Conservation (phyloP, 2,113 vertebrate genomes). For the Ictalurus punctatus region DNA sequence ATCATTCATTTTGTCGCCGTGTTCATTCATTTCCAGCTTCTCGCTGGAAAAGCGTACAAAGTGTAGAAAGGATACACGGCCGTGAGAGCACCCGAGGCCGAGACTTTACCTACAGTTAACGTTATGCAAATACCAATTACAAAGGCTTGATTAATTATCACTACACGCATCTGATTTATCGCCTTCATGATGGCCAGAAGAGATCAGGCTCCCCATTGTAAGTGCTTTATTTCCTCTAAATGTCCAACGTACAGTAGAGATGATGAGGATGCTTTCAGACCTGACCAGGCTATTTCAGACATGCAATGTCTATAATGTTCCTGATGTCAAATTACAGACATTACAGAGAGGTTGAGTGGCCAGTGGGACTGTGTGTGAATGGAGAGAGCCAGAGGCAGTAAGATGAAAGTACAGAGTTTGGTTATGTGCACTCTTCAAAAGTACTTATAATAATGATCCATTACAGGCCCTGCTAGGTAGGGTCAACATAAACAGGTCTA, state of each 20-base stretch:
- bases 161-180: neutral
- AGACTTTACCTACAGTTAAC: neutral
- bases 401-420: constrained; percentile 3
- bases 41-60: neutral
- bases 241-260: neutral
- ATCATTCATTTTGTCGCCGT: neutral
- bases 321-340: constrained; percentile 21
- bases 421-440: neutral
- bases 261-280: neutral
- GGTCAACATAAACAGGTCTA: neutral
- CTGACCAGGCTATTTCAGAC: neutral
- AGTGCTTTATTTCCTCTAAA: neutral
- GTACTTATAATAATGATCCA: constrained; percentile 5
- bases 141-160: neutral
- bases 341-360: neutral
- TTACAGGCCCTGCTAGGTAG: neutral
- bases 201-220: neutral
- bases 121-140: neutral
- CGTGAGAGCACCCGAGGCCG: neutral
- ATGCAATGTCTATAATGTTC: neutral
- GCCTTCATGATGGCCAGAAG: neutral
- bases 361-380: neutral
- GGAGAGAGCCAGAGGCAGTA: neutral
- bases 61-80: neutral
- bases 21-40: too few relatives aligned